Conservation (phyloP, 2,888 invertebrate species). For the Rhabditoides inermis region DNA sequence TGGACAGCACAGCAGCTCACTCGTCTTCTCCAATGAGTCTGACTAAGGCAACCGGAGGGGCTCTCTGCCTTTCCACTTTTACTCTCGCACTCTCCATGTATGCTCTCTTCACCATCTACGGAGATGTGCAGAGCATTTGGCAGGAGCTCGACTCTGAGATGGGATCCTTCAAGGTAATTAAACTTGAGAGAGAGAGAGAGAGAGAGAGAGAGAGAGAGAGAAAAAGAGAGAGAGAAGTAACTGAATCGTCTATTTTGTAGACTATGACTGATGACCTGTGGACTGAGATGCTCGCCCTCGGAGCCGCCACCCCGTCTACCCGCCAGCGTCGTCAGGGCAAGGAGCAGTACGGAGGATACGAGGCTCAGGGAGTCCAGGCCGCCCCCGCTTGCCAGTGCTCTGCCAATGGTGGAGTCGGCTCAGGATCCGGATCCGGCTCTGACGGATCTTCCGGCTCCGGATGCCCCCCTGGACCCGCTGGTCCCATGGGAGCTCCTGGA, state of each 20-base stretch:
- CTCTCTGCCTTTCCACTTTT: constrained; percentile 30
- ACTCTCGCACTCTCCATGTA: constrained; percentile 35
- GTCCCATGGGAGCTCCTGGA: constrained; percentile 30
- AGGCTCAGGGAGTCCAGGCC: constrained; percentile 35
- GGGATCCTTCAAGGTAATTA: constrained; percentile 30
- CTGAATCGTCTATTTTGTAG: too few relatives aligned
- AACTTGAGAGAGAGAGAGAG: too few relatives aligned
- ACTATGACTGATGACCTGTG: constrained; percentile 31
- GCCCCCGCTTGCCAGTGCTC: constrained; percentile 1
- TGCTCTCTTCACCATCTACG: constrained; percentile 33
- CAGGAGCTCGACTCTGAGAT: constrained; percentile 32
- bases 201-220: too few relatives aligned
- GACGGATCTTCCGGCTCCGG: too few relatives aligned
- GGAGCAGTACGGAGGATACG: constrained; percentile 35
- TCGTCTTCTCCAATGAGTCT: constrained; percentile 36
- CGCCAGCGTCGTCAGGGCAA: constrained; percentile 30
- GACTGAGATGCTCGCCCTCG: constrained; percentile 33
- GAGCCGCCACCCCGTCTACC: constrained; percentile 31
- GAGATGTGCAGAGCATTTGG: constrained; percentile 35
- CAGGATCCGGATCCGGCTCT: constrained; percentile 30
- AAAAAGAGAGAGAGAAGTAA: too few relatives aligned
- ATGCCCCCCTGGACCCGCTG: constrained; percentile 33
- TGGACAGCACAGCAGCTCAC: too few relatives aligned
- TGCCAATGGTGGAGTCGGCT: constrained; percentile 21
- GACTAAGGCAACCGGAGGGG: constrained; percentile 33